Evolutionary conservation across 23 tunicate genomes (phyloP), one percentile per base, ranked within the genome.

Genomic region (Corella eumyota): DNA sequence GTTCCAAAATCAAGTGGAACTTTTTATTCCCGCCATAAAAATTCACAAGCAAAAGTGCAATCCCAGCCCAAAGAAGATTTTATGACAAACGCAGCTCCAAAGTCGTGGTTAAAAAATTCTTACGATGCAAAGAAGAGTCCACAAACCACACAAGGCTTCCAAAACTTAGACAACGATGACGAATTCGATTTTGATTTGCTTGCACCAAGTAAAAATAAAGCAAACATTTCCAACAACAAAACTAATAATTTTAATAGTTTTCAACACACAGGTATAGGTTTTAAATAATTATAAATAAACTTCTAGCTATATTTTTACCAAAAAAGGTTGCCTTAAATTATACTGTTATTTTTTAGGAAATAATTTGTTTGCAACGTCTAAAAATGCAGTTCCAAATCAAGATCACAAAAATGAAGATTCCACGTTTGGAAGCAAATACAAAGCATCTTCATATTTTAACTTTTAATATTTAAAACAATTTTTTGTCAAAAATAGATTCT

Each of bases 161-260:
- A 54, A 3, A 54, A 54, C 15, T 32, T 26, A 38, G 62, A 24
- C 26, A 52, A 62, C 28, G 68, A 62, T 25, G 60, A 54, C 44
- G 68, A 62, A 36, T 62, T 62, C 44, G 68, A 62, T 38, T 62
- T 62, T 20, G 68, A 62, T 25, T 25, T 62, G 13, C 48, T 35
- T 32, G 40, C 68, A 2, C 45, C 65, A 13, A 17, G 19, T 17
- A 22, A n/a, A n/a, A n/a, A n/a, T n/a, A n/a, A n/a, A n/a, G n/a
- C n/a, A n/a, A n/a, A n/a, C n/a, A n/a, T n/a, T n/a, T n/a, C n/a
- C n/a, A n/a, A n/a, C n/a, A n/a, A n/a, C n/a, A n/a, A n/a, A n/a
- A n/a, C n/a, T n/a, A n/a, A n/a, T n/a, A n/a, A n/a, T n/a, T n/a
- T n/a, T n/a, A n/a, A n/a, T n/a, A n/a, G n/a, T n/a, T n/a, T n/a